Conservation (phyloP, 2,113 vertebrate genomes). For the Ivindomyrus marchei region DNA sequence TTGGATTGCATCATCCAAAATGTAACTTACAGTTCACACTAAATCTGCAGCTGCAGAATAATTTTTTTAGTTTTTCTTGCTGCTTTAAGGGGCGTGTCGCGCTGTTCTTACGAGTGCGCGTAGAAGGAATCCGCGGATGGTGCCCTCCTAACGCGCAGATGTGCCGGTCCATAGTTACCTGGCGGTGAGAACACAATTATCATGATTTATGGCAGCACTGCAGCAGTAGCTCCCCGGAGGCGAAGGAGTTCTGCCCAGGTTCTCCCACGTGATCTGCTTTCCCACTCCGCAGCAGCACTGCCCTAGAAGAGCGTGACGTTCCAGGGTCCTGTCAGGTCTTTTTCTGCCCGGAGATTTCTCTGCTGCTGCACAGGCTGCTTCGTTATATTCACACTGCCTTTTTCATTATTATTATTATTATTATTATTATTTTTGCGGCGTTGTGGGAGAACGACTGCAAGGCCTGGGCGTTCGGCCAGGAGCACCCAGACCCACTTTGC, state of each 20-base stretch:
- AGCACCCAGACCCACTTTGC: neutral
- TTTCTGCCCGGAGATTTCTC: neutral
- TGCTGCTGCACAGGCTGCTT: neutral
- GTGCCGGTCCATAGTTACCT: neutral
- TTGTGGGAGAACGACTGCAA: neutral
- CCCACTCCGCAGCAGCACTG: conserved; percentile 33
- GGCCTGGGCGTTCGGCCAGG: neutral
- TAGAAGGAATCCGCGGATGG: neutral
- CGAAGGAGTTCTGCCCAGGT: conserved; percentile 32
- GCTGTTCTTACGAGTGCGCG: neutral
- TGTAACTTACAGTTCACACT: neutral
- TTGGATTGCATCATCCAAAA: neutral
- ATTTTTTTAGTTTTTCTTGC: neutral
- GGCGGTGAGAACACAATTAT: neutral
- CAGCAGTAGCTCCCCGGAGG: conserved; percentile 33
- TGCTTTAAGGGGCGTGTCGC: neutral
- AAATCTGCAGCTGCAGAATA: neutral
- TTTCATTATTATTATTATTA: too few relatives aligned
- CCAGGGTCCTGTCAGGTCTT: neutral
- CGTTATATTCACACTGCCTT: neutral
- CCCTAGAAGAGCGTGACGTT: conserved; percentile 30
- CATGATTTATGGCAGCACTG: conserved; percentile 26
- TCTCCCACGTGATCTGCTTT: conserved; percentile 40
- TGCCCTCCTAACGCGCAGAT: neutral
- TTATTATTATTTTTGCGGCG: neutral